Evolutionary conservation across 2,113 vertebrate genomes (phyloP).

Genomic region (Setophaga petechia): DNA sequence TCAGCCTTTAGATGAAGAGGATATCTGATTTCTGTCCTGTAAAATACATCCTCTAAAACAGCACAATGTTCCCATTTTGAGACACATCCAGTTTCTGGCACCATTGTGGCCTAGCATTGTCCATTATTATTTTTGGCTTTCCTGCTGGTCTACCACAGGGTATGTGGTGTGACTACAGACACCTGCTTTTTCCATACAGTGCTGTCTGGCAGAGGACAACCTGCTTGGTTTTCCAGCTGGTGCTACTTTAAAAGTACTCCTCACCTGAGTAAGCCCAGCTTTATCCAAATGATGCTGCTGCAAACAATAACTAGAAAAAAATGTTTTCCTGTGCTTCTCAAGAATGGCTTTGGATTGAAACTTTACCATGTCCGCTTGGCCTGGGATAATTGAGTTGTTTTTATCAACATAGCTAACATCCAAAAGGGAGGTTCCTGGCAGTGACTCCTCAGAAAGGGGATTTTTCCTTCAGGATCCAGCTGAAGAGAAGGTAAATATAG

Average conservation of each 20-base stretch:
- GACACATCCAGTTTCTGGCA: not conserved
- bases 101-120: not conserved
- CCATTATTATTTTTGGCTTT: not conserved
- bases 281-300: not conserved
- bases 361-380: not conserved
- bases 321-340: not conserved
- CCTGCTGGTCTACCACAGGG: not conserved
- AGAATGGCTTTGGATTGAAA: not conserved
- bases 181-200: not conserved
- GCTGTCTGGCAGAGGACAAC: not conserved
- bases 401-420: not conserved
- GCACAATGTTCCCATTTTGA: not conserved
- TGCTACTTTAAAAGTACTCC: not conserved
- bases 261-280: not conserved
- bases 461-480: not conserved
- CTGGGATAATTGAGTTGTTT: not conserved
- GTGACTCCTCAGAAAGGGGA: not conserved
- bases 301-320: not conserved
- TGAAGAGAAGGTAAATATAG: not conserved
- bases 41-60: not conserved
- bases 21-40: not conserved
- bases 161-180: not conserved
- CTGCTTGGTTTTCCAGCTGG: not conserved
- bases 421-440: not conserved
- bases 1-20: not conserved